Percentiles rank a stretch among this genome's conserved stretches.
Conservation (phyloP, 1,140 invertebrate species). For the Orchestia grillus region DNA sequence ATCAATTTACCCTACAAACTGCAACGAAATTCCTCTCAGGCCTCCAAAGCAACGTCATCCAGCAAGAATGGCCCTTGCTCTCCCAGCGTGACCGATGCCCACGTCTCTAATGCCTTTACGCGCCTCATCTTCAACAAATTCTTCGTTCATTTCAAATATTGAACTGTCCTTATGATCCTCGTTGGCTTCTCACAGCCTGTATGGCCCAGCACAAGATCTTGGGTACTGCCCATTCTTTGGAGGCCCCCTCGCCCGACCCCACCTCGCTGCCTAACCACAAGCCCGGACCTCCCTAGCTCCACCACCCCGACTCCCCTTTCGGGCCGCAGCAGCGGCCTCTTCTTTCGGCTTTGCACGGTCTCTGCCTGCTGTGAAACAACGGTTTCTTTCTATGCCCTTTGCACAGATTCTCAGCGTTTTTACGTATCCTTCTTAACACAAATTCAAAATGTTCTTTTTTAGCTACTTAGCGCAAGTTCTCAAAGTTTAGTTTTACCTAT, state of each 20-base stretch:
- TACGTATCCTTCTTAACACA: no score
- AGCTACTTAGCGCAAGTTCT: background rate
- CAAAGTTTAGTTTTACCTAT: no score
- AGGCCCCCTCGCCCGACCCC: background rate
- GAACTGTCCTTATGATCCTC: slow-evolving; percentile 50
- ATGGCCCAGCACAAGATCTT: slow-evolving; percentile 17
- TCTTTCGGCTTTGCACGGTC: background rate
- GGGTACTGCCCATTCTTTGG: slow-evolving; percentile 38
- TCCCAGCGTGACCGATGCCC: background rate
- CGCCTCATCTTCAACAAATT: slow-evolving; percentile 50
- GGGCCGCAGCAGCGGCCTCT: background rate
- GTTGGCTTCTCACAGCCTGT: slow-evolving; percentile 16
- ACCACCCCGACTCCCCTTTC: slow-evolving; percentile 16
- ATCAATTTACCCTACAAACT: background rate
- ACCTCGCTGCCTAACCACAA: background rate
- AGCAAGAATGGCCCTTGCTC: background rate
- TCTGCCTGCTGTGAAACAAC: background rate
- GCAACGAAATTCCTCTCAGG: background rate
- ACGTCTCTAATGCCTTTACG: slow-evolving; percentile 6
- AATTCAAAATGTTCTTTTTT: background rate
- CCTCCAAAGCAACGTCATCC: background rate
- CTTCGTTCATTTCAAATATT: slow-evolving; percentile 21
- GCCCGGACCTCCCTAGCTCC: background rate
- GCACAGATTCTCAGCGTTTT: background rate
- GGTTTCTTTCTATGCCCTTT: background rate